Base-by-base conservation (phyloP, 2,113 vertebrate genomes). In the Lophura nycthemera region DNA sequence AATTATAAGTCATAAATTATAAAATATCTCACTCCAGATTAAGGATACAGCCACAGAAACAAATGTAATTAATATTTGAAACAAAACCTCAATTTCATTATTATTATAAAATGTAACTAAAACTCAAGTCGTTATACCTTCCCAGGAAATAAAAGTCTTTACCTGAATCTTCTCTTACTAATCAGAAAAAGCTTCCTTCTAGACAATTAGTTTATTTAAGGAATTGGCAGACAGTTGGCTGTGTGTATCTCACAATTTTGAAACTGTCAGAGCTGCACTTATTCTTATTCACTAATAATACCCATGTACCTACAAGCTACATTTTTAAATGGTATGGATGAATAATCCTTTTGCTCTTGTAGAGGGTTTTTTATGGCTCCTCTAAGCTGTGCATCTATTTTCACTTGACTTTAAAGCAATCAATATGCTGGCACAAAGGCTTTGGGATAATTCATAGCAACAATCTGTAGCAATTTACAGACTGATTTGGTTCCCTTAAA, bases 391-490 rank as follows among this genome's bases (percentile, higher is more conserved):
- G 81, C 86, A 93, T 96, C 86, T 96, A 91, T 95, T 95, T 96
- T 93, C 88, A 83, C 90, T 96, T 92, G 90, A 92, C 91, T 95
- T 92, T 90, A 91, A 87, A 93, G 76, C 75, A 94, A 92, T 96
- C 88, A 89, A 88, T 96, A 92, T 93, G 48, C 89, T 81, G 89
- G 85, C 57, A 94, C 56, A 93, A 95, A 96, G 86, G 59, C 73
- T 95, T 92, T 80, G 85, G 84, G 82, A 83, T 97, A 96, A 96
- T 96, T 96, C 91, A 96, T 86, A 70, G 73, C 47, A 89, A 92
- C 40, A 89, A 72, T 96, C 94, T 95, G 81, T 85, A 91, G 76
- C 79, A 89, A 92, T 22, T 96, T 86, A 69, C 69, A 94, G 76
- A 43, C 73, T 97, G 81, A 96, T 93, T 80, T 85, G 73, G 52